phyloP scores from a whole-genome alignment of 53 echinoderm and acorn worm genomes.

The Holothuria scabra region DNA sequence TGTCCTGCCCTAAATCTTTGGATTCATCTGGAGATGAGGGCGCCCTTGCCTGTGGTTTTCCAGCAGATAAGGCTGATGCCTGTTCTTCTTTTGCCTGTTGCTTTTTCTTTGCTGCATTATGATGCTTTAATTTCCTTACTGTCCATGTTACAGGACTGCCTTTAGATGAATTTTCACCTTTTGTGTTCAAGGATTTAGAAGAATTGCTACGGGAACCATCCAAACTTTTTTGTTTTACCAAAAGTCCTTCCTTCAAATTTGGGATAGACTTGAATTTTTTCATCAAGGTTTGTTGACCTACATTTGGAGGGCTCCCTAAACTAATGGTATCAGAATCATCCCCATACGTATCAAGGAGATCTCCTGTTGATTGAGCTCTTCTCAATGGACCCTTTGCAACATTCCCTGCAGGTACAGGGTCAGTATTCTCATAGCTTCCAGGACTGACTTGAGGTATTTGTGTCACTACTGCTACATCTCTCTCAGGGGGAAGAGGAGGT shows the following conservation, averaged over 20 bases:
- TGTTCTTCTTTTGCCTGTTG: slow-evolving; percentile 5
- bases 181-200: not conserved
- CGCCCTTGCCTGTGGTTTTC: too few relatives aligned
- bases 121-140: slow-evolving; percentile 28
- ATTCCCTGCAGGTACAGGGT: not conserved
- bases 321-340: not conserved
- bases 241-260: not conserved
- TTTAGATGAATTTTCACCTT: slow-evolving; percentile 2
- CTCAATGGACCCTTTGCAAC: not conserved
- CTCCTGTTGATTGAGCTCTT: slow-evolving; percentile 43
- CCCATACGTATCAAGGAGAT: not conserved
- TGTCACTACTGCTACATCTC: not conserved
- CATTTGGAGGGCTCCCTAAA: not conserved
- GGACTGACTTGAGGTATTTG: slow-evolving; percentile 9
- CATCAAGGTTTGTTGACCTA: slow-evolving; percentile 18
- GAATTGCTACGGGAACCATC: slow-evolving; percentile 13
- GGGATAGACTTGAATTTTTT: slow-evolving; percentile 34
- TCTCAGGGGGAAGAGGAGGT: not conserved
- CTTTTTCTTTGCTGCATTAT: slow-evolving; percentile 25
- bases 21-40: not conserved
- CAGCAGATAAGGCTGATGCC: not conserved
- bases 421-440: slow-evolving; percentile 19
- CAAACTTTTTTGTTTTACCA: not conserved
- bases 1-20: not conserved
- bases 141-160: slow-evolving; percentile 32